Evolutionary conservation across 2,888 invertebrate genomes (phyloP).

Genomic region (Lepidochitona cinerea): DNA sequence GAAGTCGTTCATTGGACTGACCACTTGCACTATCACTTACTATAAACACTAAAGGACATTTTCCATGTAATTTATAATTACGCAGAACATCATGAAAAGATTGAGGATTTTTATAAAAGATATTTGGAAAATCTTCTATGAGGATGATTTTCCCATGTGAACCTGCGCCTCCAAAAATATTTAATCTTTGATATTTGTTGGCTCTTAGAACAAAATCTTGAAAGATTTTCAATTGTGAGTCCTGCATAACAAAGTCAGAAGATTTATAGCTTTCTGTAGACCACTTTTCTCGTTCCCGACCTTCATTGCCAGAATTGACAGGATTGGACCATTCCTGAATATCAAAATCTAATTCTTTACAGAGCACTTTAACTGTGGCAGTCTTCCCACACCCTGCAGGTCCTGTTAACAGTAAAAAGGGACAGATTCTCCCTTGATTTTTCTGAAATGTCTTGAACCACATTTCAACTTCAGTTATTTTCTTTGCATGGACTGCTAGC

Average conservation of each 20-base stretch:
- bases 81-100: constrained; percentile 79
- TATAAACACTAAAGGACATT: constrained; percentile 70
- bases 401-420: constrained; percentile 82
- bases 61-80: constrained; percentile 53
- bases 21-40: constrained; percentile 70
- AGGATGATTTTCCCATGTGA: constrained; percentile 50
- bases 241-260: constrained; percentile 12
- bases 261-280: background rate
- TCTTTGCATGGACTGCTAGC: constrained; percentile 82
- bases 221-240: constrained; percentile 80
- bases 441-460: constrained; percentile 74
- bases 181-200: constrained; percentile 78
- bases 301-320: background rate
- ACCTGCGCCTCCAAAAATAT: constrained; percentile 37
- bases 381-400: constrained; percentile 91
- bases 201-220: constrained; percentile 83
- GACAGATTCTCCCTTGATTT: constrained; percentile 13
- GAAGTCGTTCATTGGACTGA: constrained; percentile 57
- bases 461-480: constrained; percentile 80
- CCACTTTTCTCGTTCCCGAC: background rate
- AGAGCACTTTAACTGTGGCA: constrained; percentile 79
- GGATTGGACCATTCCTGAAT: constrained; percentile 89
- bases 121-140: constrained; percentile 83
- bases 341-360: constrained; percentile 76
- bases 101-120: constrained; percentile 78